Conservation (phyloP, 2,888 invertebrate genomes). For the Phyllotreta cruciferae region DNA sequence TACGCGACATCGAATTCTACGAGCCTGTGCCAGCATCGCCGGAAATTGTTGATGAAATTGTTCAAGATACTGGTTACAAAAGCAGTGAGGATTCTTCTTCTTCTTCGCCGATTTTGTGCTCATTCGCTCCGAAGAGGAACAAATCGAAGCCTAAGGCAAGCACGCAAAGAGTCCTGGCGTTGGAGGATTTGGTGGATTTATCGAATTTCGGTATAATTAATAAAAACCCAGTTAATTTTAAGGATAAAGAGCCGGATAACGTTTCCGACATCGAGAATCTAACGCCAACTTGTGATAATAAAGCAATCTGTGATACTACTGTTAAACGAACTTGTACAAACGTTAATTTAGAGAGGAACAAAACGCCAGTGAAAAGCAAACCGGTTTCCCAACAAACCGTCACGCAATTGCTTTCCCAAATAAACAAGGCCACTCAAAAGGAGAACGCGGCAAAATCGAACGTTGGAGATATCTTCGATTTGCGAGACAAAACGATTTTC, state of each 20-base stretch:
- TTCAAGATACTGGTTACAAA: not conserved
- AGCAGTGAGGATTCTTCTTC: slow-evolving; percentile 27
- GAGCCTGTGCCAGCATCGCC: slow-evolving; percentile 46
- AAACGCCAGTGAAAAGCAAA: not conserved
- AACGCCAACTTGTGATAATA: slow-evolving; percentile 1
- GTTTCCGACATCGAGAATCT: slow-evolving; percentile 12
- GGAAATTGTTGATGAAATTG: slow-evolving; percentile 32
- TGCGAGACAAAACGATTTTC: slow-evolving; percentile 9
- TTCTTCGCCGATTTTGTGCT: slow-evolving; percentile 37
- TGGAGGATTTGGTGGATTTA: too few relatives aligned
- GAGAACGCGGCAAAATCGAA: slow-evolving; percentile 14
- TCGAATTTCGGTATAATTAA: too few relatives aligned
- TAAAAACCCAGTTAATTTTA: too few relatives aligned
- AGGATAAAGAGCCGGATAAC: too few relatives aligned
- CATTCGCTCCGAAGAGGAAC: slow-evolving; percentile 23
- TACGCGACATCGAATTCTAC: slow-evolving; percentile 43
- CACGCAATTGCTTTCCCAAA: slow-evolving; percentile 10
- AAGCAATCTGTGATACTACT: slow-evolving; percentile 5
- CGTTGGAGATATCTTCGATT: slow-evolving; percentile 15
- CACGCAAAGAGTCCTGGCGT: not conserved
- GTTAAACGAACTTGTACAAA: not conserved
- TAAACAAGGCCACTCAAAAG: slow-evolving; percentile 17
- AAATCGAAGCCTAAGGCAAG: not conserved
- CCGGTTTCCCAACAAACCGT: not conserved
- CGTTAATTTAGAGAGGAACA: not conserved